Evolutionary conservation across 1,140 invertebrate genomes (phyloP), one percentile per base, ranked within the genome.

Genomic region (Gryon sp.): DNA sequence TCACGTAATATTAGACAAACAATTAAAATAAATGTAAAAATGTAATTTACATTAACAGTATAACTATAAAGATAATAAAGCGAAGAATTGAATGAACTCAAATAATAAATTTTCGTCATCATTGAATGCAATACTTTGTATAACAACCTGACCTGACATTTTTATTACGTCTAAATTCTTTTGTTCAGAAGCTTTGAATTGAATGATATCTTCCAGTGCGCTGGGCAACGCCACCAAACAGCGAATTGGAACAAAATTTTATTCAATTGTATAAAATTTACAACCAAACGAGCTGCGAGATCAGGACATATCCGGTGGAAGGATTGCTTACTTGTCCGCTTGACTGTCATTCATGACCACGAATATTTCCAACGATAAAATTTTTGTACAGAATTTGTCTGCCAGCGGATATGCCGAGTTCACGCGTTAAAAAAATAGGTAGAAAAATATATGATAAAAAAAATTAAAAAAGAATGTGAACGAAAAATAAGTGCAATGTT

Each of bases 401-500:
- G 66, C 14, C 18, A 41, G 70, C 41, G 55, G 62, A 69, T 50
- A 50, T 43, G 59, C 59, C 34, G 9, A 22, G 52, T 55, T 62
- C 46, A 38, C 9, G 12, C 48, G 28, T 20, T 52, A 1, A 8
- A 36, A 60, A 60, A 30, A n/a, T n/a, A 57, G 38, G 38, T 34
- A 24, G 34, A 55, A 20, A 48, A 45, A 38, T 30, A 57, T n/a
- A n/a, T n/a, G n/a, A 52, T 24, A 57, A 52, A 46, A 9, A n/a
- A 24, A 62, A 22, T 68, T 12, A 65, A 78, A 63, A 65, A 43
- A 28, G 2, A 16, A 5, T 11, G 11, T 32, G 32, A 28, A 38
- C 45, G 68, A 60, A 81, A 79, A 79, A 66, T 69, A 53, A 75
- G 41, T 46, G 52, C 57, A 26, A 41, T 59, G 78, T 84, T 83